phyloP scores from a whole-genome alignment of 2,797 vertebrate species.

The Eulemur rubriventer region DNA sequence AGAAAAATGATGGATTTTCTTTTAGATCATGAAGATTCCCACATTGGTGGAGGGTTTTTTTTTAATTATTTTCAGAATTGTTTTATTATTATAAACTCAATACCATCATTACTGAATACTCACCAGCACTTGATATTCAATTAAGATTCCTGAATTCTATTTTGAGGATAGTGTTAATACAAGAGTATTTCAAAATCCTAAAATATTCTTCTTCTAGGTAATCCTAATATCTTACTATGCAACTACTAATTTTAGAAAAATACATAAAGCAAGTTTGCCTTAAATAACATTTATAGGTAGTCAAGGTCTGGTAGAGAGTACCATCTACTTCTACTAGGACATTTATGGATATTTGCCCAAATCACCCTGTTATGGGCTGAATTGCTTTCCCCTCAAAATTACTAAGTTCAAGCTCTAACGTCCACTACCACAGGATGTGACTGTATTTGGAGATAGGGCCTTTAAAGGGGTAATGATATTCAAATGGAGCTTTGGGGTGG shows the following conservation, averaged over 20 bases:
- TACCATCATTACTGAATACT: neutral
- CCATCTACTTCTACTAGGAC: neutral
- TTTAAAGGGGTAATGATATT: neutral
- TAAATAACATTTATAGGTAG: neutral
- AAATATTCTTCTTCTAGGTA: neutral
- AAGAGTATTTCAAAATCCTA: slow-evolving; percentile 23
- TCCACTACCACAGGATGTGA: neutral
- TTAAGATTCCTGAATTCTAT: neutral
- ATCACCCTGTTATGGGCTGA: neutral
- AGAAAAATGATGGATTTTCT: neutral
- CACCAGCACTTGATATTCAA: neutral
- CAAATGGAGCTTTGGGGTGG: neutral
- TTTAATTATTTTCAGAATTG: neutral
- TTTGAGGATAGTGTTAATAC: slow-evolving; percentile 6
- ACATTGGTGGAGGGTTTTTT: neutral
- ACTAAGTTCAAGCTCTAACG: neutral
- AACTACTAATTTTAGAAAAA: slow-evolving; percentile 50
- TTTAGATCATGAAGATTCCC: slow-evolving; percentile 15
- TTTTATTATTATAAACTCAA: slow-evolving; percentile 9
- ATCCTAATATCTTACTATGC: neutral
- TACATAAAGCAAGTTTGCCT: neutral
- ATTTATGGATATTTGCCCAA: neutral
- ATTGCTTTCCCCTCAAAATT: neutral
- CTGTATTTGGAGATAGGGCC: neutral
- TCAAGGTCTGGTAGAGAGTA: neutral